Percentiles rank a stretch among this genome's conserved stretches.
Evolutionary conservation across 2,888 invertebrate species (phyloP).

Genomic region (Nebria brevicollis): DNA sequence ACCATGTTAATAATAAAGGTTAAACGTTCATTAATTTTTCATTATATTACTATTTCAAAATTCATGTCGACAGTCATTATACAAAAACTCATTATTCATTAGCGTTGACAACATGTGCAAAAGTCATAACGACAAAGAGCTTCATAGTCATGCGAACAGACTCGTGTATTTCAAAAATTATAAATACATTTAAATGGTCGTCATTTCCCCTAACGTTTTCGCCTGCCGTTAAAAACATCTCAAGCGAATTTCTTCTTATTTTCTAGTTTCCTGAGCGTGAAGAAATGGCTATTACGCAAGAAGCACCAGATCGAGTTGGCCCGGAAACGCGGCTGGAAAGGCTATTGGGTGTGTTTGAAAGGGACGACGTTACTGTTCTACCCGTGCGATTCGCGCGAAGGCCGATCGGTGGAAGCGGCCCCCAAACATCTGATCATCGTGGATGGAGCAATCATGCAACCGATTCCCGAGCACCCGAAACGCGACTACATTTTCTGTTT

Average conservation of each 20-base stretch:
- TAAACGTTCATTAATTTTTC: background rate
- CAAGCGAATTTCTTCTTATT: constrained; percentile 49
- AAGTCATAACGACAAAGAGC: background rate
- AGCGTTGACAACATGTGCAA: too few species aligned
- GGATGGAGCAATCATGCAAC: constrained; percentile 97
- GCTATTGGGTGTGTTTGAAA: constrained; percentile 98
- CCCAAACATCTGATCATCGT: constrained; percentile 96
- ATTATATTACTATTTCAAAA: background rate
- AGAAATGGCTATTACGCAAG: constrained; percentile 97
- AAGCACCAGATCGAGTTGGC: constrained; percentile 97
- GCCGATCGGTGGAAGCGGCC: constrained; percentile 89
- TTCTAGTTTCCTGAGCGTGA: constrained; percentile 93
- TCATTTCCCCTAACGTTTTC: too few species aligned
- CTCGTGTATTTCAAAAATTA: too few species aligned
- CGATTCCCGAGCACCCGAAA: constrained; percentile 98
- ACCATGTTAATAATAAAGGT: too few species aligned
- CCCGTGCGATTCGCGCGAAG: constrained; percentile 92
- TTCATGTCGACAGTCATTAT: background rate
- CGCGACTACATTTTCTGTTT: constrained; percentile 97
- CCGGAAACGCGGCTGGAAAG: constrained; percentile 96
- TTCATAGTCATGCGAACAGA: background rate
- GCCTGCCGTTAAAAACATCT: too few species aligned
- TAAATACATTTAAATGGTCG: too few species aligned
- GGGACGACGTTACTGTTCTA: constrained; percentile 96
- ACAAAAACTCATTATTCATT: too few species aligned